phyloP scores from a whole-genome alignment of 2,113 vertebrate genomes.

The Numida meleagris region DNA sequence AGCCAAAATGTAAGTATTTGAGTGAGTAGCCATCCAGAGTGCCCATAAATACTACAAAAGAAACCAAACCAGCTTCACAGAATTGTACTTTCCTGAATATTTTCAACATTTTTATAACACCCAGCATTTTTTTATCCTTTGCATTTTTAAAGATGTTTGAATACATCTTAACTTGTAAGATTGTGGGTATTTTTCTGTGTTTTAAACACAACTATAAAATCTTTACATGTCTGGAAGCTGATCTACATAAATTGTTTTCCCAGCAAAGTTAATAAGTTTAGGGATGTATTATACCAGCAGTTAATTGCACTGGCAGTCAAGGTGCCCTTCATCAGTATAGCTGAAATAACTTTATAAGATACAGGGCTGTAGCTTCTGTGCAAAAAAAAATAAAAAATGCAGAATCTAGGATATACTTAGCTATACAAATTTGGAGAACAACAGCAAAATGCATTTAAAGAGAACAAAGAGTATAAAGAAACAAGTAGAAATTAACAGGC shows the following conservation, averaged over 20 bases:
- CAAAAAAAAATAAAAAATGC: not conserved
- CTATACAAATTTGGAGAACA: not conserved
- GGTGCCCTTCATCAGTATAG: not conserved
- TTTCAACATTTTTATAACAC: not conserved
- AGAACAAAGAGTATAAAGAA: not conserved
- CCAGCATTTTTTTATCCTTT: not conserved
- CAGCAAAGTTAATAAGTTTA: not conserved
- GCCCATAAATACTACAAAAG: not conserved
- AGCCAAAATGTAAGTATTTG: not conserved
- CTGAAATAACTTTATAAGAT: not conserved
- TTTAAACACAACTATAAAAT: not conserved
- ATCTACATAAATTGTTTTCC: not conserved
- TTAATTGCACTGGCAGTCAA: not conserved
- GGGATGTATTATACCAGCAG: not conserved
- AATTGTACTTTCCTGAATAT: not conserved
- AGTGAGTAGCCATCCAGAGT: accelerated
- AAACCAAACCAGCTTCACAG: not conserved
- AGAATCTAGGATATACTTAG: not conserved
- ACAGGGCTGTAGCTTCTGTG: too few species aligned
- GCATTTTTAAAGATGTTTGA: not conserved
- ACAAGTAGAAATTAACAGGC: not conserved
- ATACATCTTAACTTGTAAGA: not conserved
- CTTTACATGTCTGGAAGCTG: not conserved
- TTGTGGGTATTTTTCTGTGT: accelerated
- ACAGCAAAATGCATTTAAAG: not conserved